These are phyloP conservation scores for Prolemur simus DNA, from an alignment of 2,113 vertebrate genomes.

Conservation along the genomic window DNA sequence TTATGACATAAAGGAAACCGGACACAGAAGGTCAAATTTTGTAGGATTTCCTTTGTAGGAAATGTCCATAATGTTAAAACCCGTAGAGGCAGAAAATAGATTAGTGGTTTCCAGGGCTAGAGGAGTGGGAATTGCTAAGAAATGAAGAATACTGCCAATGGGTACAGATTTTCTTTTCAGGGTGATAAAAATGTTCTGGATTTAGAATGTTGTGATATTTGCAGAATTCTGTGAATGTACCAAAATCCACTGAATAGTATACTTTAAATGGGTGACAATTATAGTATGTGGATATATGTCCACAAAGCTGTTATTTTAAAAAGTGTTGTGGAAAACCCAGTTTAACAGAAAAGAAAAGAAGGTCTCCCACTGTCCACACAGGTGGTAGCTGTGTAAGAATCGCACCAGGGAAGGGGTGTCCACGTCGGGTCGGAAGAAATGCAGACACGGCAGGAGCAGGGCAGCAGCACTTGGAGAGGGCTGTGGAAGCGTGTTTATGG, in stretches of 20 bases:
- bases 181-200: neutral
- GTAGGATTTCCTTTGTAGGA: neutral
- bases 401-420: neutral
- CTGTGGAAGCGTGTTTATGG: neutral
- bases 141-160: neutral
- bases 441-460: no score
- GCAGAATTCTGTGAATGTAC: neutral
- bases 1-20: neutral
- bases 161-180: neutral
- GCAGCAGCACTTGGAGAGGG: rapidly evolving
- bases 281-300: neutral
- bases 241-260: neutral
- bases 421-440: neutral
- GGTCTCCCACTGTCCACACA: neutral
- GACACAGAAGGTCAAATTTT: neutral
- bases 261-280: neutral
- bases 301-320: neutral
- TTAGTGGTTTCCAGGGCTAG: neutral
- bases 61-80: neutral
- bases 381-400: neutral
- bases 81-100: neutral
- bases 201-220: neutral
- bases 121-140: no score
- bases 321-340: neutral
- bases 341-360: neutral